Percentiles rank a stretch among this genome's conserved stretches.
Conservation (phyloP, 2,113 vertebrate species). For the Daboia siamensis region DNA sequence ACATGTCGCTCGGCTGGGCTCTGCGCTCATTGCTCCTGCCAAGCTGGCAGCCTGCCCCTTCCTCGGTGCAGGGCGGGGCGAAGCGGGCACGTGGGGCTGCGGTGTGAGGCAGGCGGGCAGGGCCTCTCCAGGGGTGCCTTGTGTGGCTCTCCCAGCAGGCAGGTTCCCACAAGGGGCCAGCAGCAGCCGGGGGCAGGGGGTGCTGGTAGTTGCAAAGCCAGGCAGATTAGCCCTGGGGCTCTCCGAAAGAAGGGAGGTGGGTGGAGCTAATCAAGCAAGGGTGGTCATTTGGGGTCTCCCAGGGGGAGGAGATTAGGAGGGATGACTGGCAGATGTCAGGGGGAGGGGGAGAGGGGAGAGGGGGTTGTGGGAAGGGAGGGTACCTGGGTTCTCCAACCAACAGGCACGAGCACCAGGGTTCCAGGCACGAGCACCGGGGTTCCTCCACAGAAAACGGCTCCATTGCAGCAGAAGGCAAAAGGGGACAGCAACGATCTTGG, state of each 20-base stretch:
- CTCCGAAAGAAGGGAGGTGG: background rate
- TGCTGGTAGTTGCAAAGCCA: background rate
- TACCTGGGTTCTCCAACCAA: background rate
- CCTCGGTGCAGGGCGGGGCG: constrained; percentile 17
- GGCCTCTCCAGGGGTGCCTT: background rate
- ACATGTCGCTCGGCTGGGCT: constrained; percentile 16
- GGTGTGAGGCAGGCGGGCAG: constrained; percentile 1
- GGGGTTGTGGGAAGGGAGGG: background rate
- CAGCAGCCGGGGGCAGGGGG: background rate
- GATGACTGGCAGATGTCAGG: background rate
- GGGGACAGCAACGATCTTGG: background rate
- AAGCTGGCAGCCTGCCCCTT: constrained; percentile 27
- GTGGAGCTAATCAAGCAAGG: background rate
- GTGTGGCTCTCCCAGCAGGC: background rate
- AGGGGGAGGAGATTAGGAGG: background rate
- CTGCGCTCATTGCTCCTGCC: background rate
- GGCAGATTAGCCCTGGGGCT: background rate
- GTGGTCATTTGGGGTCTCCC: background rate
- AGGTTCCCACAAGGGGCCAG: background rate
- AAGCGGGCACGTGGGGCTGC: constrained; percentile 21
- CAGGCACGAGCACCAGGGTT: background rate
- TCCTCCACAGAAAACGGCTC: background rate
- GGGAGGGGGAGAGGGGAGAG: background rate
- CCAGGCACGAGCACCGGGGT: background rate
- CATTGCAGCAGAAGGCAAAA: background rate